phyloP scores from a whole-genome alignment of 2,797 vertebrate genomes.

The Botia almorhae region DNA sequence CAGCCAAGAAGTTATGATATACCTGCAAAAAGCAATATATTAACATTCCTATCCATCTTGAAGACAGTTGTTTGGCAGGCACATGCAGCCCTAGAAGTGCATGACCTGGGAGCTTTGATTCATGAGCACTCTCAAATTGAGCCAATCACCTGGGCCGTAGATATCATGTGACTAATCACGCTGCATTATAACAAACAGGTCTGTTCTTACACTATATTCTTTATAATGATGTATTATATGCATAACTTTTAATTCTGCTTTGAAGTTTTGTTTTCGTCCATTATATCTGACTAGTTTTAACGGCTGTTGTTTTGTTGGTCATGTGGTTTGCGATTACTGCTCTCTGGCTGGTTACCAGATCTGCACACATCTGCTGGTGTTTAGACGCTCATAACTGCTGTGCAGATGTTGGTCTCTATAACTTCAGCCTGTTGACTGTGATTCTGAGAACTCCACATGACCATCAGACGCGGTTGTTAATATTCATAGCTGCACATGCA shows the following conservation, averaged over 20 bases:
- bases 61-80: not conserved
- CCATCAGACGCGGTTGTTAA: not conserved
- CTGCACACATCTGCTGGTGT: constrained; percentile 13
- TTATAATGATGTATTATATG: not conserved
- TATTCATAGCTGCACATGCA: constrained; percentile 15
- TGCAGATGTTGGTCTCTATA: constrained; percentile 33
- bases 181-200: not conserved
- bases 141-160: not conserved
- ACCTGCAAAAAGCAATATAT: not conserved
- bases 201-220: not conserved
- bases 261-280: not conserved
- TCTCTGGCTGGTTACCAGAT: not conserved
- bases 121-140: not conserved
- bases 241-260: not conserved
- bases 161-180: no score
- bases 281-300: not conserved
- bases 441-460: constrained; percentile 46
- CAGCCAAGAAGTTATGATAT: not conserved
- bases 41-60: not conserved
- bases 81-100: no score
- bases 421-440: constrained; percentile 20
- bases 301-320: not conserved
- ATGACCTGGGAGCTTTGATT: no score
- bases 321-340: constrained; percentile 16
- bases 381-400: constrained; percentile 32